Base-by-base conservation (phyloP, 2,797 vertebrate genomes). In the Sebastes elongatus region DNA sequence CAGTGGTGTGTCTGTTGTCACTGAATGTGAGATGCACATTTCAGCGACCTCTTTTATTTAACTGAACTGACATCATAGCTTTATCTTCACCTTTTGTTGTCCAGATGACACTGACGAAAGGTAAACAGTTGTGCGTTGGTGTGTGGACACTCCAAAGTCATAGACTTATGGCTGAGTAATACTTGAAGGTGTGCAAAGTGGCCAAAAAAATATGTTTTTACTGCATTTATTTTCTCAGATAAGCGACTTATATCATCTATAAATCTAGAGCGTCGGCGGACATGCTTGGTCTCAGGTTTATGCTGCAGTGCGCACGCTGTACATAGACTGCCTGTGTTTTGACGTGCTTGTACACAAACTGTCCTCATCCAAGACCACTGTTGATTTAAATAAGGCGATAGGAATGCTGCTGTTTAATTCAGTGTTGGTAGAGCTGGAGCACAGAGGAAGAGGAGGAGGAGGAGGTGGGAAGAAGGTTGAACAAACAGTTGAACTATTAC, bases 381-480 rank as follows among this genome's bases (percentile, higher is more conserved):
- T 92, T 93, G 90, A 91, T 84, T 83, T 76, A 73, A 86, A 89
- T 75, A 22, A 76, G 78, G 65, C 14, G 2, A 86, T 74, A 86
- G 91, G 88, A 93, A 94, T 92, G 91, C 87, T 90, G 90, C 86
- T 87, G 89, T 89, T 88, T 83, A 86, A 71, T 66, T 68, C 55
- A 46, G 71, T 64, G 67, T 72, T 82, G 57, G 38, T 33, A 38
- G 61, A 77, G 74, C 62, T 55, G 60, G 38, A 78, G 27, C 55
- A 33, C 66, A 65, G 59, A 9, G 71, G 71, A 81, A 18, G 42
- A 46, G 16, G 42, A 18, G 14, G 59, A 9, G 0, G 33, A 80
- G 25, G 38, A 46, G 16, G 42, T 14, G 32, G 60, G 60, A 46
- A 5, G 53, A 69, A 25, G 23, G 22, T 7, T 25, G 23, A 33